These are phyloP conservation scores for Octodon degus DNA, from an alignment of 2,113 vertebrate species.

Conservation along the genomic window DNA sequence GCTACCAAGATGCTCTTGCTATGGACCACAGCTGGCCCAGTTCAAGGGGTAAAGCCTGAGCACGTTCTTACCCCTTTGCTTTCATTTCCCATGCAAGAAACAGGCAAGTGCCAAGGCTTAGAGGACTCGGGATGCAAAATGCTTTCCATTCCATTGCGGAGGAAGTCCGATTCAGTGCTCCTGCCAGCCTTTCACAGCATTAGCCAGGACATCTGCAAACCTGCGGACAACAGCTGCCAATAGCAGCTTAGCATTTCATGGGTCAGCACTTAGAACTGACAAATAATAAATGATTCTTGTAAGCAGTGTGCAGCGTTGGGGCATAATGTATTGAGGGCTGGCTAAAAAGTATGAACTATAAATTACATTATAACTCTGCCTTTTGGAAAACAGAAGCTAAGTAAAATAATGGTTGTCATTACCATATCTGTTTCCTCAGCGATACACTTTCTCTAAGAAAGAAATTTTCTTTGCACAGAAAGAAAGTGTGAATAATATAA, in stretches of 20 bases:
- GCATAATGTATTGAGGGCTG: background rate
- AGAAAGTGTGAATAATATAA: conserved; percentile 3
- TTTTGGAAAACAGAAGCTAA: background rate
- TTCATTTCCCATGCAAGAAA: conserved; percentile 60
- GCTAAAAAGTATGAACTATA: background rate
- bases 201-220: conserved; percentile 33
- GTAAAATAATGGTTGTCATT: conserved; percentile 3
- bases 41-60: conserved; percentile 64
- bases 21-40: conserved; percentile 19
- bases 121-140: conserved; percentile 33
- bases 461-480: conserved; percentile 23
- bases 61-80: conserved; percentile 52
- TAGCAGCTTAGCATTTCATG: conserved; percentile 49
- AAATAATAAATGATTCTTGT: conserved; percentile 33
- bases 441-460: background rate
- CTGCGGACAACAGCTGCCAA: conserved; percentile 26
- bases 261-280: conserved; percentile 19
- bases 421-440: background rate
- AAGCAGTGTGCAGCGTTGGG: conserved; percentile 21
- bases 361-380: background rate
- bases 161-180: conserved; percentile 61
- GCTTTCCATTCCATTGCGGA: conserved; percentile 60
- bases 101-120: conserved; percentile 61
- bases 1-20: conserved; percentile 60
- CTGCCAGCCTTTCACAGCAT: conserved; percentile 44